Conservation (phyloP, 92 coral and sea anemone genomes). For the Epizoanthus stellaris region DNA sequence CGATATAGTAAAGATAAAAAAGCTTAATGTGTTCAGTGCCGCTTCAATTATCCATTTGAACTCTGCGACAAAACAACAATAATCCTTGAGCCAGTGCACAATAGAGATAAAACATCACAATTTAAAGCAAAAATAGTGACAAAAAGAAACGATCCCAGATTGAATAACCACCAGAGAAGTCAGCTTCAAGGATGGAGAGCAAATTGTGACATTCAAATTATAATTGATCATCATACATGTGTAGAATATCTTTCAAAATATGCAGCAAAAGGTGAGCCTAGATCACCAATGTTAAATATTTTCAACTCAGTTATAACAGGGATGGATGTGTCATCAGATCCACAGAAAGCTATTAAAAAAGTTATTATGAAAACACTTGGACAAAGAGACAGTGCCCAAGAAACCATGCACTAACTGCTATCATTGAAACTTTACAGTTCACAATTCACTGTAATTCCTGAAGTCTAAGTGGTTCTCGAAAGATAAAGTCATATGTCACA, state of each 20-base stretch:
- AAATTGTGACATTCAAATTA: conserved; percentile 43
- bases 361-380: background rate
- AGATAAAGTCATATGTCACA: conserved; percentile 21
- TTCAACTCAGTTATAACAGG: conserved; percentile 36
- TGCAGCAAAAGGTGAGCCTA: conserved; percentile 54
- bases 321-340: conserved; percentile 7
- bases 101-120: conserved; percentile 50
- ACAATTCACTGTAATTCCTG: background rate
- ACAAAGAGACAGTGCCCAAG: conserved; percentile 49
- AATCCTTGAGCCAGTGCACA: conserved; percentile 54
- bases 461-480: conserved; percentile 45
- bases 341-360: conserved; percentile 37
- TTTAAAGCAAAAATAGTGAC: conserved; percentile 56
- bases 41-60: conserved; percentile 47
- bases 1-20: conserved; percentile 35
- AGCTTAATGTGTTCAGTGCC: conserved; percentile 13
- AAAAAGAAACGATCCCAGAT: conserved; percentile 43
- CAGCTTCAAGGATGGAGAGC: conserved; percentile 61
- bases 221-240: conserved; percentile 24
- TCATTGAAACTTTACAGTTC: conserved; percentile 28
- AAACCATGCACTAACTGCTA: background rate
- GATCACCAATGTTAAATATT: conserved; percentile 39
- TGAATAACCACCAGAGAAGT: conserved; percentile 54
- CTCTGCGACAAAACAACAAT: conserved; percentile 34
- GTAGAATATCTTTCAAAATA: conserved; percentile 49